These are phyloP conservation scores for Gandaritis pyraliata DNA, from an alignment of 2,888 invertebrate genomes.

Conservation along the genomic window DNA sequence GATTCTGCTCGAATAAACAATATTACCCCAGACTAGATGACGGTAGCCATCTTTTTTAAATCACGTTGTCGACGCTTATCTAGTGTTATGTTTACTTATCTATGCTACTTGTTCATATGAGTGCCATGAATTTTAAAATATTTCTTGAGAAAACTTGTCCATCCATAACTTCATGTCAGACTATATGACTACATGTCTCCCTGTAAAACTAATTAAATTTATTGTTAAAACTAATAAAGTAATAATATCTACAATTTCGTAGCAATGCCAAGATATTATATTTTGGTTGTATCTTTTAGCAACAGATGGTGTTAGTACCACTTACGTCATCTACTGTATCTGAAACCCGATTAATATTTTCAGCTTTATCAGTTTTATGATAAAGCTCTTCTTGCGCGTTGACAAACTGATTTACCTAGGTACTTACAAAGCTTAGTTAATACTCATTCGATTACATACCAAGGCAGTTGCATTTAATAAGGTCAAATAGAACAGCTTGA, in stretches of 20 bases:
- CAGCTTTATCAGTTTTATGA: slow-evolving; percentile 34
- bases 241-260: not conserved
- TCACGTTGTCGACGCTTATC: slow-evolving; percentile 67
- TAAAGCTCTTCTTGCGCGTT: slow-evolving; percentile 20
- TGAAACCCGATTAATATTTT: slow-evolving; percentile 25
- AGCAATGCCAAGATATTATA: slow-evolving; percentile 27
- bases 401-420: slow-evolving; percentile 14
- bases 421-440: slow-evolving; percentile 11
- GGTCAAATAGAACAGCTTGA: slow-evolving; percentile 45
- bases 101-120: slow-evolving; percentile 53
- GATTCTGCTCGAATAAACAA: slow-evolving; percentile 13
- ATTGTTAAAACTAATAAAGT: too few species aligned
- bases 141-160: slow-evolving; percentile 36
- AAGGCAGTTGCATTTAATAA: slow-evolving; percentile 38
- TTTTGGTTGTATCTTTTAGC: slow-evolving; percentile 27
- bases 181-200: slow-evolving; percentile 9
- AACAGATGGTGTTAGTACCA: slow-evolving; percentile 32
- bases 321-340: slow-evolving; percentile 35
- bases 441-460: slow-evolving; percentile 23
- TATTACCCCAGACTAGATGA: slow-evolving; percentile 34
- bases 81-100: slow-evolving; percentile 64
- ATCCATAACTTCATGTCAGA: slow-evolving; percentile 23
- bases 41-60: slow-evolving; percentile 62
- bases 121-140: slow-evolving; percentile 48
- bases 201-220: slow-evolving; percentile 22